Conservation (phyloP, 2,113 vertebrate genomes). For the Tapirus terrestris region DNA sequence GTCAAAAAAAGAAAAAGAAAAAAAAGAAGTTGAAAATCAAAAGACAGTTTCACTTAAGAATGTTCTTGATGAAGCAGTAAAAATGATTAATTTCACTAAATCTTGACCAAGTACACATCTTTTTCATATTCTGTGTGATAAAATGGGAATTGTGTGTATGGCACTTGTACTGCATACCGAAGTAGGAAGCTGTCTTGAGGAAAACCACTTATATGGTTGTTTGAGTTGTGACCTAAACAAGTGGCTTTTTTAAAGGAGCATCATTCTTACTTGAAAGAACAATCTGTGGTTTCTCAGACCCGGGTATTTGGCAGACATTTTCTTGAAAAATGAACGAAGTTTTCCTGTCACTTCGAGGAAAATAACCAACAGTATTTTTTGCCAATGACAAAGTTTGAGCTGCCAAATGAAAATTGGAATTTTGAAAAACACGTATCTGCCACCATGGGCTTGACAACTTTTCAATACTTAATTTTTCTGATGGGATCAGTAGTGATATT, state of each 20-base stretch:
- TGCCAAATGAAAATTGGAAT: slow-evolving; percentile 40
- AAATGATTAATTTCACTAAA: not conserved
- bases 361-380: not conserved
- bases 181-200: not conserved
- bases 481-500: not conserved
- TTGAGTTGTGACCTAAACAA: not conserved
- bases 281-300: not conserved
- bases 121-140: slow-evolving; percentile 1
- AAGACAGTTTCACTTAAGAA: not conserved
- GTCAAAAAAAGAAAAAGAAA: not conserved
- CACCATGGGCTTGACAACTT: not conserved
- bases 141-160: not conserved
- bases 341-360: slow-evolving; percentile 51
- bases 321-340: slow-evolving; percentile 26
- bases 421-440: not conserved
- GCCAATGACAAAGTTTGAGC: not conserved
- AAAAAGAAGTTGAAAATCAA: not conserved
- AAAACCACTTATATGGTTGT: not conserved
- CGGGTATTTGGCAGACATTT: slow-evolving; percentile 5
- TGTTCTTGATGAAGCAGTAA: not conserved
- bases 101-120: not conserved
- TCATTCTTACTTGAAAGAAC: not conserved
- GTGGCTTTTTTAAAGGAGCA: not conserved
- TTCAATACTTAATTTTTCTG: not conserved
- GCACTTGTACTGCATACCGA: not conserved